Base-by-base conservation (phyloP, 2,797 vertebrate genomes). In the Apodemus agrarius region DNA sequence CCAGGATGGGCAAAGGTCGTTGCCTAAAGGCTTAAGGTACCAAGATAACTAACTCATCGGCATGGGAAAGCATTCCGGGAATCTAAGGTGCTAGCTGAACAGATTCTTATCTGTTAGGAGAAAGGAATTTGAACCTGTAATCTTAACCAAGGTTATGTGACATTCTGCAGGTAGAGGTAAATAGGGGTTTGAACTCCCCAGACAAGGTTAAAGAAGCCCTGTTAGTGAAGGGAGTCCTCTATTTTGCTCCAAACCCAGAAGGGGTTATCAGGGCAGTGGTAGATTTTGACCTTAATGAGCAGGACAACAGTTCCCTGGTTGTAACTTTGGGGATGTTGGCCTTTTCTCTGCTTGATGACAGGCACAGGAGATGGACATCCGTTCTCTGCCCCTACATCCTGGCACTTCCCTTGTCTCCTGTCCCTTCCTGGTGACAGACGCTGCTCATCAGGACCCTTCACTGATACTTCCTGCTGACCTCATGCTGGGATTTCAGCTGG, bases 331-430 rank as follows among this genome's bases (percentile, higher is more conserved):
- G 82, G n/a, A n/a, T 69, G 22, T 1, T 65, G 72, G 52, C 67
- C 57, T 11, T 74, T 46, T 31, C 6, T 78, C 37, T 65, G 54
- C 29, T 43, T 26, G 31, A 22, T 59, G n/a, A 11, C 3, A 24
- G 49, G 59, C 46, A 37, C 10, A 52, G 89, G 76, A 17, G 19
- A 31, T 21, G 8, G 31, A 49, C 13, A 31, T n/a, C 19, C 19
- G 4, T 13, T n/a, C 67, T 65, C 26, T 37, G 43, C 19, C 14
- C 17, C 46, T 49, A 8, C 24, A 46, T 3, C 3, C 0, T 46
- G 40, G 34, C 69, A 8, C n/a, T 2, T 17, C 4, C 57, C 3
- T 24, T 14, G 5, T 29, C 1, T 0, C 26, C 29, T 40, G 61
- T 54, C 19, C 37, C 19, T 89, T 59, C 26, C 52, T 22, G 22